A percentile compares a stretch with the other conserved stretches of the same genome.
These are phyloP conservation scores for Oncorhynchus masou DNA, from an alignment of 2,113 vertebrate genomes.

Conservation along the genomic window DNA sequence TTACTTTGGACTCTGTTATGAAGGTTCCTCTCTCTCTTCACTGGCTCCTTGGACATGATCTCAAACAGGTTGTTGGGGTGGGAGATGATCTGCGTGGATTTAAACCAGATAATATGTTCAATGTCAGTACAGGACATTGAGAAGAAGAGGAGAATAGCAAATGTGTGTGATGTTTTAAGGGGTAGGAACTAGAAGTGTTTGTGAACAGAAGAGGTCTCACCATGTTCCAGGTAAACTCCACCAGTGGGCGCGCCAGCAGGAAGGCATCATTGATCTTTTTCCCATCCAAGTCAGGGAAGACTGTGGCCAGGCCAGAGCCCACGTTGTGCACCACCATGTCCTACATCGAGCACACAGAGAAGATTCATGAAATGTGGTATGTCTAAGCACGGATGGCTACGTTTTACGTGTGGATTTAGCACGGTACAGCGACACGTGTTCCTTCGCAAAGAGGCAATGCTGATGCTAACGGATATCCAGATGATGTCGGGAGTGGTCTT, in stretches of 20 bases:
- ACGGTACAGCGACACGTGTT: too few relatives aligned
- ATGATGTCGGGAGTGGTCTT: neutral
- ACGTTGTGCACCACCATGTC: slow-evolving; percentile 79
- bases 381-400: neutral
- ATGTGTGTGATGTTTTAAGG: neutral
- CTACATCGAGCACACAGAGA: slow-evolving; percentile 31
- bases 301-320: slow-evolving; percentile 72
- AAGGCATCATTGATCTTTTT: slow-evolving; percentile 77
- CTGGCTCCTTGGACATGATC: slow-evolving; percentile 76
- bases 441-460: too few relatives aligned
- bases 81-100: slow-evolving; percentile 68
- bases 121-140: neutral
- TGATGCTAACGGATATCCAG: too few relatives aligned
- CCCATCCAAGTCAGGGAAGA: slow-evolving; percentile 76
- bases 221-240: slow-evolving; percentile 80
- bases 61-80: slow-evolving; percentile 79
- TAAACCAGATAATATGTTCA: neutral
- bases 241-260: slow-evolving; percentile 72
- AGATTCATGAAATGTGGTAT: neutral
- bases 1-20: slow-evolving; percentile 77
- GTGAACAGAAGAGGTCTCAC: slow-evolving; percentile 30
- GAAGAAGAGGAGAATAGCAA: neutral
- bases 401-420: too few relatives aligned
- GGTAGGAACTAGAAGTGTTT: too few relatives aligned
- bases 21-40: slow-evolving; percentile 76